Base-by-base conservation (phyloP, 2,113 vertebrate genomes). In the Emberiza fucata region DNA sequence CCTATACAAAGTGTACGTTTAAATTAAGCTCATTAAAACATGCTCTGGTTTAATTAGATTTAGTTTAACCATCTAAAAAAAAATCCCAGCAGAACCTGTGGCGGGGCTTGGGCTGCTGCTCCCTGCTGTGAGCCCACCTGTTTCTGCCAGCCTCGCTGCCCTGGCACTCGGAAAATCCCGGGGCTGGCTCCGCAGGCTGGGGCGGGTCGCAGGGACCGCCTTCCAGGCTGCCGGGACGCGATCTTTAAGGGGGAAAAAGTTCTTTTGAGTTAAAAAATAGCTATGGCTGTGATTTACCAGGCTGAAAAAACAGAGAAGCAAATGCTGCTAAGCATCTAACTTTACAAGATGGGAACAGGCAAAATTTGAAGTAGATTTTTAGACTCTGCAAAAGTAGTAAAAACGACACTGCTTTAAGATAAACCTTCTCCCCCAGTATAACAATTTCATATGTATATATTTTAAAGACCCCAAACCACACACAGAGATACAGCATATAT, bases 91-190 rank as follows among this genome's bases (percentile, higher is more conserved):
- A 96, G 92, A 94, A 92, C 39, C 89, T 64, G 95, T 61, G 93
- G 85, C 15, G 24, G 76, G 82, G 92, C 71, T 96, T 91, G 83
- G 11, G 14, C 86, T 72, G 79, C 78, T 53, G 64, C 81, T 94
- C 82, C 97, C 96, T 42, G 66, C 96, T 94, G 95, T 53, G 96
- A 91, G 84, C 92, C 97, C 96, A 97, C 97, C 97, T 97, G 97
- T 94, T 96, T 96, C 94, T 92, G 95, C 90, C 88, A 91, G 82
- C 90, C 86, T 87, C 10, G 16, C 73, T 91, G 95, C 79, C 84
- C 91, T 76, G 77, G 73, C 77, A 76, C 73, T 69, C 47, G 1
- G 39, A 86, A 96, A 95, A 96, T 91, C 92, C 84, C 56, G 2
- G 61, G 4, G 33, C 64, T 13, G 33, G 86, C 94, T 73, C 93